Evolutionary conservation across 2,888 invertebrate genomes (phyloP).

Genomic region (Meiosimyza platycephala): DNA sequence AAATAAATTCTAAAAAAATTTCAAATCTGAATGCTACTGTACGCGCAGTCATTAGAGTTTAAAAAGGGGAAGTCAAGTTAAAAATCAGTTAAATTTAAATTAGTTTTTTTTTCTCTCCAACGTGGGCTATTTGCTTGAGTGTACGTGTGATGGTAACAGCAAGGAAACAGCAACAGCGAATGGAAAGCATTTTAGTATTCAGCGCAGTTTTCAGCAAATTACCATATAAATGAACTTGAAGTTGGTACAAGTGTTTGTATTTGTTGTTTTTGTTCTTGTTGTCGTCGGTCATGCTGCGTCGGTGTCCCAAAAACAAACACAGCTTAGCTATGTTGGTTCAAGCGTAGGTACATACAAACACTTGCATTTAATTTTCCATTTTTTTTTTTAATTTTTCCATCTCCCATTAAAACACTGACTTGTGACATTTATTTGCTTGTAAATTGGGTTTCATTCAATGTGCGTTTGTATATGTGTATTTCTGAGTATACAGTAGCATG

Average conservation of each 20-base stretch:
- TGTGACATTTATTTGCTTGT: no score
- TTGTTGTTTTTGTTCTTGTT: background rate
- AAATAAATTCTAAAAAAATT: no score
- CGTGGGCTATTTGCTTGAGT: background rate
- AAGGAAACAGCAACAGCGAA: background rate
- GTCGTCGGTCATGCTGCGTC: background rate
- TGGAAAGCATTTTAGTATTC: conserved; percentile 11
- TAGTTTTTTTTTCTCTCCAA: background rate
- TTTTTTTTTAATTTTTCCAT: no score
- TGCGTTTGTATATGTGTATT: no score
- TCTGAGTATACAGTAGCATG: no score
- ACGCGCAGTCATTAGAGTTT: no score
- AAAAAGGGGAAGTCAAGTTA: background rate
- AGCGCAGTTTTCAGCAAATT: conserved; percentile 18
- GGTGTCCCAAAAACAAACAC: background rate
- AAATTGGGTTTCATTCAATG: no score
- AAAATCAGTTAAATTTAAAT: conserved; percentile 25
- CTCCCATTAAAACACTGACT: no score
- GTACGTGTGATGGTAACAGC: background rate
- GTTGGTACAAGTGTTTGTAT: conserved; percentile 4
- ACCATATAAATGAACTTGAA: conserved; percentile 29
- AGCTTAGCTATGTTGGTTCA: no score
- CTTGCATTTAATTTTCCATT: no score
- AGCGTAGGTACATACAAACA: no score
- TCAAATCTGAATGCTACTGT: no score